These are phyloP conservation scores for Urocyon cinereoargenteus DNA, from an alignment of 2,797 vertebrate species.

Conservation along the genomic window DNA sequence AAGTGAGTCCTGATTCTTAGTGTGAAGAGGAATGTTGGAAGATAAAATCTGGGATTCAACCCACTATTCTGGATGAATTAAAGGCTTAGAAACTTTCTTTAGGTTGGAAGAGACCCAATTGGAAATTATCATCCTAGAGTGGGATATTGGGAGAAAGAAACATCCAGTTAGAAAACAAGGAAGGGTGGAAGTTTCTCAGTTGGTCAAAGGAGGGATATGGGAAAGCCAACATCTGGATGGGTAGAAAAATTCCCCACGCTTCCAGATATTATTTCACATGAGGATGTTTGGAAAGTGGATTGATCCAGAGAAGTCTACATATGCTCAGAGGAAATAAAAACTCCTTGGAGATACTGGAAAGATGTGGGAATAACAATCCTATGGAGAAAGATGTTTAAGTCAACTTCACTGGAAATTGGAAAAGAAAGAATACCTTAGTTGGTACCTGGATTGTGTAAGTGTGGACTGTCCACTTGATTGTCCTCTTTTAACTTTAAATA, in stretches of 20 bases:
- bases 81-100: not conserved
- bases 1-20: not conserved
- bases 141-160: not conserved
- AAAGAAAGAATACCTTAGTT: not conserved
- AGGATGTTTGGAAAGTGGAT: not conserved
- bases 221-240: not conserved
- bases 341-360: not conserved
- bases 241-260: not conserved
- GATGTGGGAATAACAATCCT: not conserved
- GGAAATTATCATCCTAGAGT: not conserved
- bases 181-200: not conserved
- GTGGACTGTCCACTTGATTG: not conserved
- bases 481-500: not conserved
- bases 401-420: not conserved
- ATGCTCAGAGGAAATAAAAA: not conserved
- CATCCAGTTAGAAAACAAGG: not conserved
- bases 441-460: not conserved
- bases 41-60: not conserved
- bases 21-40: not conserved
- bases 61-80: not conserved
- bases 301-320: not conserved
- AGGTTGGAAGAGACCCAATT: not conserved
- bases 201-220: not conserved
- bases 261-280: not conserved
- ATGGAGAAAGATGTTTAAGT: not conserved